Evolutionary conservation across 2,888 invertebrate genomes (phyloP).

Genomic region (Oconnorella tubifera): DNA sequence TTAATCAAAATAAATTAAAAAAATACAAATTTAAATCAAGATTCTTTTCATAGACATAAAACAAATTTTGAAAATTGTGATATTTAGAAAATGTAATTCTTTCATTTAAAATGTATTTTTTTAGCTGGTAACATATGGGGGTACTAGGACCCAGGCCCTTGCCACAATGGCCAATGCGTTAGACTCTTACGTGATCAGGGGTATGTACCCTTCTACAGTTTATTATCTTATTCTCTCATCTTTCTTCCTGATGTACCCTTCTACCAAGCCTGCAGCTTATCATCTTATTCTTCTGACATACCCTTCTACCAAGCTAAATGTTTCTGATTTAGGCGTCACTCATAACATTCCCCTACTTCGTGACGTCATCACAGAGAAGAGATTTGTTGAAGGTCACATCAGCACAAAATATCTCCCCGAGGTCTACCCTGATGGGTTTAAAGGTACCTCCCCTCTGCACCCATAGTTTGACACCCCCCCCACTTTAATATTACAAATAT

Average conservation of each 20-base stretch:
- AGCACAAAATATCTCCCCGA: conserved; percentile 65
- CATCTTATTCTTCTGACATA: not conserved
- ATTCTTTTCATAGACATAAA: too few species aligned
- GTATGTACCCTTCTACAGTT: conserved; percentile 41
- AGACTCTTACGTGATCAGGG: conserved; percentile 66
- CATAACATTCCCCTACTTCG: conserved; percentile 66
- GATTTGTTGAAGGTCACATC: conserved; percentile 63
- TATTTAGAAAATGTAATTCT: too few species aligned
- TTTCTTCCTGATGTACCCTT: not conserved
- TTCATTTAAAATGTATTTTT: too few species aligned
- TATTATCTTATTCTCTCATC: not conserved
- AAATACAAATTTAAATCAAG: too few species aligned
- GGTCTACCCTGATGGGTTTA: conserved; percentile 63
- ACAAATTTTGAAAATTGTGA: too few species aligned
- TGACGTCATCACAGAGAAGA: conserved; percentile 63
- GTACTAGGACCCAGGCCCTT: conserved; percentile 50
- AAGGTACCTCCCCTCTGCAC: conserved; percentile 47
- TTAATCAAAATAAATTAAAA: too few species aligned
- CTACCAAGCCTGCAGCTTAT: too few species aligned
- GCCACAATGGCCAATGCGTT: conserved; percentile 61
- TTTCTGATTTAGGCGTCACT: conserved; percentile 58
- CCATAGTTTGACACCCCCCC: not conserved
- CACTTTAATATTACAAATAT: not conserved
- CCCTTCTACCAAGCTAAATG: not conserved
- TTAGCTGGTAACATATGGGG: conserved; percentile 65